Conservation (phyloP, 2,888 invertebrate genomes). For the Epicampocera succincta region DNA sequence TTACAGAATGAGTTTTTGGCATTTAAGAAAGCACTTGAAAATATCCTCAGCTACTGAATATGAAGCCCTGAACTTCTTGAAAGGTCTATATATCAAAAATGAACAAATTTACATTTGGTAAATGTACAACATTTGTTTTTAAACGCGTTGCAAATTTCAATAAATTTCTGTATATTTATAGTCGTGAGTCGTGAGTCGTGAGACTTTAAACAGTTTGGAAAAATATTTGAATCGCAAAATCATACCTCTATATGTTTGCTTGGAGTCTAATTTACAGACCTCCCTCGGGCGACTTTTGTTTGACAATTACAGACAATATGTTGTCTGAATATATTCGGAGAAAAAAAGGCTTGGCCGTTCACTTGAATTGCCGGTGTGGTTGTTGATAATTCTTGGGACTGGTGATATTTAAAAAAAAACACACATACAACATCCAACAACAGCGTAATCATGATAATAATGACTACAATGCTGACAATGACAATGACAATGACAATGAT, state of each 20-base stretch:
- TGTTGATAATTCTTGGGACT: slow-evolving; percentile 48
- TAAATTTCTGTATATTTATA: too few species aligned
- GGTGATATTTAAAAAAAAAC: slow-evolving; percentile 33
- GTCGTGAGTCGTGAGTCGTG: too few species aligned
- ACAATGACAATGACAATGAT: slow-evolving; percentile 52
- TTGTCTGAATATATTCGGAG: slow-evolving; percentile 55
- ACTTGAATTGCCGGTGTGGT: slow-evolving; percentile 57
- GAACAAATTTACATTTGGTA: too few species aligned
- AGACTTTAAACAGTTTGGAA: too few species aligned
- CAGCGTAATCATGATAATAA: slow-evolving; percentile 39
- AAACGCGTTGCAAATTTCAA: too few species aligned
- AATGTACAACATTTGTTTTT: too few species aligned
- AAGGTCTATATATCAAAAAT: too few species aligned
- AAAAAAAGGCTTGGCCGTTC: slow-evolving; percentile 63
- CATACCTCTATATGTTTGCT: neutral
- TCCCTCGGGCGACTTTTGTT: neutral
- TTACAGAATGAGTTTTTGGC: neutral
- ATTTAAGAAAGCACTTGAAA: too few species aligned
- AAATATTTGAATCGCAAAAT: too few species aligned
- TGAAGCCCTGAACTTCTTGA: too few species aligned
- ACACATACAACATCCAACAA: slow-evolving; percentile 11
- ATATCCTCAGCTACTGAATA: too few species aligned
- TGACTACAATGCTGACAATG: slow-evolving; percentile 54
- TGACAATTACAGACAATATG: slow-evolving; percentile 29
- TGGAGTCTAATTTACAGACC: neutral